Conservation (phyloP, 2,113 vertebrate genomes). For the Cynopterus brachyotis region DNA sequence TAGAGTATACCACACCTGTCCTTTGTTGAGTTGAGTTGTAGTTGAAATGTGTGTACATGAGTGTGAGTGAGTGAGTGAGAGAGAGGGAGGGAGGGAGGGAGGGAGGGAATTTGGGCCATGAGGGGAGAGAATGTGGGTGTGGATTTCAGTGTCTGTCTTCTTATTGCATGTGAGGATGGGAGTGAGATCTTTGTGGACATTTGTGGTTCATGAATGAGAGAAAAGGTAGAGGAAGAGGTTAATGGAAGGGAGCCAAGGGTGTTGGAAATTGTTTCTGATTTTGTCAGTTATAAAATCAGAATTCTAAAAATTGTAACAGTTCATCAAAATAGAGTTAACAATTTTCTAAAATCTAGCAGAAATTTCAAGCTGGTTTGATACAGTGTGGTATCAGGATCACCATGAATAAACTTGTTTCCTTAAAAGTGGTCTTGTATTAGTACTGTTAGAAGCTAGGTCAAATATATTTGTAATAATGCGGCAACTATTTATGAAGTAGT, state of each 20-base stretch:
- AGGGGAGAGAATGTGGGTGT: not conserved
- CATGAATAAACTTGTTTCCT: not conserved
- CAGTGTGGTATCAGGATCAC: not conserved
- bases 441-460: not conserved
- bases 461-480: not conserved
- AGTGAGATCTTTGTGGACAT: not conserved
- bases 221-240: not conserved
- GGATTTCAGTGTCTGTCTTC: not conserved
- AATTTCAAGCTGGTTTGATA: not conserved
- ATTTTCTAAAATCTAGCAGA: not conserved
- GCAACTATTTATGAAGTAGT: not conserved
- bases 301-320: not conserved
- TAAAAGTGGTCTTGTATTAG: not conserved
- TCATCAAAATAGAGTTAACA: not conserved
- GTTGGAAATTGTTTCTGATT: not conserved
- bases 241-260: not conserved
- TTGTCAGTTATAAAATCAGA: not conserved
- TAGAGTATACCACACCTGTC: not conserved
- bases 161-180: not conserved
- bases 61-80: too few species aligned
- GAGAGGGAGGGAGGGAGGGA: too few species aligned
- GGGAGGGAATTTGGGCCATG: not conserved
- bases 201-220: not conserved
- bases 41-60: not conserved
- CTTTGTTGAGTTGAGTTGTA: not conserved